A percentile compares a stretch with the other conserved stretches of the same genome.
phyloP scores from a whole-genome alignment of 1,140 invertebrate species.

The Lepidostoma basale region DNA sequence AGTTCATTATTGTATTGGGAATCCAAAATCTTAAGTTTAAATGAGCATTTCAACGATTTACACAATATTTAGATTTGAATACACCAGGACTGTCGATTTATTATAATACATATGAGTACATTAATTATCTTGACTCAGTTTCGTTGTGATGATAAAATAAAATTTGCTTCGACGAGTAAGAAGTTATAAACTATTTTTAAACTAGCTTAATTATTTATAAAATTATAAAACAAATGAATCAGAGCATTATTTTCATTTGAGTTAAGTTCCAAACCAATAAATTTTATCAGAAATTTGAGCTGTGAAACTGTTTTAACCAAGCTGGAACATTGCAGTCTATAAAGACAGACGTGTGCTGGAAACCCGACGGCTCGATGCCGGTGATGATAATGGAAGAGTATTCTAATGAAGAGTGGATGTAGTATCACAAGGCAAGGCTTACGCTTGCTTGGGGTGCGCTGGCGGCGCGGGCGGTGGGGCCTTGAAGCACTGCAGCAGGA shows the following conservation, averaged over 20 bases:
- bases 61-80: neutral
- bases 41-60: slow-evolving; percentile 8
- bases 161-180: neutral
- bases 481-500: slow-evolving; percentile 88
- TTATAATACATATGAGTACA: neutral
- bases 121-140: neutral
- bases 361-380: neutral
- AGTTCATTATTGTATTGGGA: slow-evolving; percentile 27
- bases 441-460: slow-evolving; percentile 71
- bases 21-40: slow-evolving; percentile 31
- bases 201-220: slow-evolving; percentile 13
- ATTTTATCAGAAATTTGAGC: neutral
- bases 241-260: slow-evolving; percentile 6
- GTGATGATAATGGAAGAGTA: slow-evolving; percentile 12
- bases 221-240: slow-evolving; percentile 23
- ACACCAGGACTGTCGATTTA: neutral
- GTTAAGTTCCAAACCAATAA: neutral
- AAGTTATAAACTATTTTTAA: neutral
- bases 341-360: neutral
- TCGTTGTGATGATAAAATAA: neutral
- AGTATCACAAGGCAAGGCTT: slow-evolving; percentile 47
- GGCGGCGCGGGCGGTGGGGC: slow-evolving; percentile 62
- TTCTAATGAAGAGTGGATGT: slow-evolving; percentile 1
- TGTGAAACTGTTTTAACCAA: slow-evolving; percentile 7
- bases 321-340: neutral